These are phyloP conservation scores for Cataglyphis albicans DNA, from an alignment of 2,888 invertebrate genomes.

Conservation along the genomic window DNA sequence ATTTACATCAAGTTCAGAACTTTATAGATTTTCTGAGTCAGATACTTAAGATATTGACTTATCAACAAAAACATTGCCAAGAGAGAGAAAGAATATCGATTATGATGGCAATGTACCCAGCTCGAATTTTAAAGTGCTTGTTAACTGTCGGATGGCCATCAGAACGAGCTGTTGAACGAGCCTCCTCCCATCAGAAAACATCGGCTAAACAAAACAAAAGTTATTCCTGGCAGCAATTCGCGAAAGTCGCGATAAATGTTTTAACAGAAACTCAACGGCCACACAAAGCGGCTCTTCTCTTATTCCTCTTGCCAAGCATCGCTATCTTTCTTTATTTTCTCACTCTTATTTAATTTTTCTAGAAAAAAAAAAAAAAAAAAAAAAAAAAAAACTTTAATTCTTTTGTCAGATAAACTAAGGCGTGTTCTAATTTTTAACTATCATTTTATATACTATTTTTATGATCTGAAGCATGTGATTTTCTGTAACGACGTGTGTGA, in stretches of 20 bases:
- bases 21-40: not conserved
- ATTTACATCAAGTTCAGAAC: not conserved
- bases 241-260: conserved; percentile 51
- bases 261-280: not conserved
- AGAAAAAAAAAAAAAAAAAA: not conserved
- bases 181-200: conserved; percentile 25
- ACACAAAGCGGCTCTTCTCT: conserved; percentile 42
- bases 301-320: conserved; percentile 37
- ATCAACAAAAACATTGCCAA: conserved; percentile 1
- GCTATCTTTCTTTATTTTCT: not conserved
- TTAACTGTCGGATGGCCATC: conserved; percentile 32
- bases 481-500: not conserved
- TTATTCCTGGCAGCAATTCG: conserved; percentile 56
- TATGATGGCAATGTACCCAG: conserved; percentile 27
- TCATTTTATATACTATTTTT: not conserved
- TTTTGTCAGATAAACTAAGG: not conserved
- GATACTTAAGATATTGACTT: not conserved
- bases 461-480: conserved; percentile 21
- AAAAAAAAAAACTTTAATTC: not conserved
- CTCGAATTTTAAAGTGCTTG: conserved; percentile 31
- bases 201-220: conserved; percentile 60
- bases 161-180: conserved; percentile 41
- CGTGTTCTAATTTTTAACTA: not conserved
- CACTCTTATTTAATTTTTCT: not conserved
- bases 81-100: conserved; percentile 25